Evolutionary conservation across 2,888 invertebrate genomes (phyloP).

Genomic region (Mactromeris polynyma): DNA sequence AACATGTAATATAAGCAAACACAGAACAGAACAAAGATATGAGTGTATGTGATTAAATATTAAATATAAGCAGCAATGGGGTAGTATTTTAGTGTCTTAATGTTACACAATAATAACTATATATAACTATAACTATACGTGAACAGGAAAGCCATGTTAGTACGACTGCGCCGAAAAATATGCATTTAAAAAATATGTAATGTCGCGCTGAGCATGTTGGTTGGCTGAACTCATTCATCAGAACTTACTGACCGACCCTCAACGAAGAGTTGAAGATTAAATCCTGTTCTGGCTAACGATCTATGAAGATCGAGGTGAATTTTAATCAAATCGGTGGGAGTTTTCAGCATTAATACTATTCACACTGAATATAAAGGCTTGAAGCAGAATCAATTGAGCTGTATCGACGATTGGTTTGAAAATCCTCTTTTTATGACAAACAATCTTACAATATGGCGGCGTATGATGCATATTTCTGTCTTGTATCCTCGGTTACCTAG

Average conservation of each 20-base stretch:
- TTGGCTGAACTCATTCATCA: too few species aligned
- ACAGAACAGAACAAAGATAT: too few species aligned
- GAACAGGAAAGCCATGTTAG: too few species aligned
- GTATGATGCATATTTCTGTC: constrained; percentile 31
- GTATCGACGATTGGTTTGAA: neutral
- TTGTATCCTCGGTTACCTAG: constrained; percentile 9
- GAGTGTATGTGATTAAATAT: too few species aligned
- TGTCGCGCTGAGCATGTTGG: too few species aligned
- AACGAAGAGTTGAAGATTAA: neutral
- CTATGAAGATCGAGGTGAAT: neutral
- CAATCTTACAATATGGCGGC: neutral
- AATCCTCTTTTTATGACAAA: neutral
- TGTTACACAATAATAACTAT: too few species aligned
- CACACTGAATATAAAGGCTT: constrained; percentile 15
- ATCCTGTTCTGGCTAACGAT: constrained; percentile 1
- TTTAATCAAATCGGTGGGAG: constrained; percentile 18
- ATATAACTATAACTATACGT: too few species aligned
- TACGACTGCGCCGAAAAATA: too few species aligned
- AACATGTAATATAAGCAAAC: too few species aligned
- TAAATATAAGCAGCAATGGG: too few species aligned
- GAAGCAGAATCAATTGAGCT: constrained; percentile 29
- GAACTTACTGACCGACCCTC: neutral
- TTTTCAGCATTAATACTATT: constrained; percentile 7
- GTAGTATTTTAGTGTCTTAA: too few species aligned
- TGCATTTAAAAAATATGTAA: too few species aligned